Base-by-base conservation (phyloP, 2,797 vertebrate genomes). In the Pseudotriccus pelzelni region DNA sequence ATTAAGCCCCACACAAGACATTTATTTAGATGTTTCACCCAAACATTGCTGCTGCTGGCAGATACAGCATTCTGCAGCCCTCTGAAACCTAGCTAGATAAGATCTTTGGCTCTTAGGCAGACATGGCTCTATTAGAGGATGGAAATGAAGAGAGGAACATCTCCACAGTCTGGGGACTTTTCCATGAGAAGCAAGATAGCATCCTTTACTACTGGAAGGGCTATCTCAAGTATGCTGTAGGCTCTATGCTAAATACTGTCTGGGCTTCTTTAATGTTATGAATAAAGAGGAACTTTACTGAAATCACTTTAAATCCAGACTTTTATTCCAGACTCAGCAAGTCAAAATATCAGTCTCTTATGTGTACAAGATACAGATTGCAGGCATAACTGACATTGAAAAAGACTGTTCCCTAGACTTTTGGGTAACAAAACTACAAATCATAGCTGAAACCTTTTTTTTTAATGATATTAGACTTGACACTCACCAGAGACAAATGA, bases 131-230 rank as follows among this genome's bases (percentile, higher is more conserved):
- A 1, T 53, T n/a, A 85, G 24, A 43, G 49, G 11, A 47, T 52
- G 58, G 43, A 49, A 60, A 34, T 58, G 19, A 46, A 44, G 28
- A 74, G 47, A 76, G 25, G 22, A 77, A 50, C 13, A 39, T n/a
- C 43, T 87, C 34, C 46, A 21, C 43, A 36, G n/a, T 28, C 12
- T 47, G 39, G 16, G 10, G 30, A 62, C 15, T 36, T 73, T 19
- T 36, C 36, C 4, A 2, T 32, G 63, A 0, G 0, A 50, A 66
- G n/a, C 3, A 6, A 28, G 21, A 32, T 11, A 14, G 16, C 0
- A 4, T 76, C 37, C 50, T 89, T 69, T 66, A 23, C 63, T 66
- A 28, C 50, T 87, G 62, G 19, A 74, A 77, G 36, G 47, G 37
- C 37, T 39, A 39, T 39, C 37, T 39, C 12, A 39, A 39, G 37